Evolutionary conservation across 2,888 invertebrate genomes (phyloP), one percentile per base, ranked within the genome.

Genomic region (Mamestra brassicae): DNA sequence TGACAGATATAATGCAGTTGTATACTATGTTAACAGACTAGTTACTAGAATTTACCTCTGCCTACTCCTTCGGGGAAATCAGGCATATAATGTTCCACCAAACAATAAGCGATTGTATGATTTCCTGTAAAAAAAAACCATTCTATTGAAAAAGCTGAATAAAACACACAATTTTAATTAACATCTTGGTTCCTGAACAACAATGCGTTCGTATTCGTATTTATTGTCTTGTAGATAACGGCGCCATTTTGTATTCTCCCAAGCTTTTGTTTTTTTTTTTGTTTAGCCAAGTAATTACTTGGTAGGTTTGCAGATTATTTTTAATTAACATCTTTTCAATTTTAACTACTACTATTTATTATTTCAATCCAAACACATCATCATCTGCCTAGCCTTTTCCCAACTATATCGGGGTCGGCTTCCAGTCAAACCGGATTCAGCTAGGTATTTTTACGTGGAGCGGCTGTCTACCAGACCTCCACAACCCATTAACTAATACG

Each of bases 141-240:
- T n/a, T 34, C n/a, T 45, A 45, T 17, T 42, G 11, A 57, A 55
- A 13, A 57, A 17, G 8, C 36, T 36, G 26, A 38, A 57, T 8
- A 70, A 70, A 73, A 34, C n/a, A 13, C 11, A 50, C 4, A 17
- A 36, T 58, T 79, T 70, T 69, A 74, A 79, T 58, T 52, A 65
- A 52, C 11, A 54, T 74, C 65, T 60, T 50, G 4, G 45, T 42
- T 57, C 34, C 11, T 11, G 42, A 13, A 66, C 15, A 79, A 79
- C 61, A 74, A 80, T 62, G 34, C 64, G 7, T 54, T 45, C 17
- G 5, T 74, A 58, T 54, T 45, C 17, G 5, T 74, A 58, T 62
- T 62, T 65, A 62, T 61, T 60, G 42, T 78, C 45, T 62, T 66
- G 62, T 42, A 62, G 6, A 11, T 52, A 38, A 5, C 10, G 15